Evolutionary conservation across 2,888 invertebrate species (phyloP).

Genomic region (Scaptodrosophila latifasciaeformis): DNA sequence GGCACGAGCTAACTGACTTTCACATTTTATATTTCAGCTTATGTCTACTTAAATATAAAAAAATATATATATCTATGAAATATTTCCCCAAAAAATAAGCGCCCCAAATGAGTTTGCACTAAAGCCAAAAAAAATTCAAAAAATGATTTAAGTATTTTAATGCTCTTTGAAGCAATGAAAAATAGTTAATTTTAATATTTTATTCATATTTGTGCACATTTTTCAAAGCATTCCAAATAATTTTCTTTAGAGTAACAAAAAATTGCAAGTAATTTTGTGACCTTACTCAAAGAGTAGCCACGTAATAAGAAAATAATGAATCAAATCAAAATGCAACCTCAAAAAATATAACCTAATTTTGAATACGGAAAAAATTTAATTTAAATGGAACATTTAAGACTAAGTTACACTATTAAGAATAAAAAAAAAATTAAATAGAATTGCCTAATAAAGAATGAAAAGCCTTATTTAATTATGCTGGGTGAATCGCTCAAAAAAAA

Average conservation of each 20-base stretch:
- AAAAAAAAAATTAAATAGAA: background rate
- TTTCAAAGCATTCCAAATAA: background rate
- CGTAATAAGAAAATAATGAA: slow-evolving; percentile 1
- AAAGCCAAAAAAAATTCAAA: no score
- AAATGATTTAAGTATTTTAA: no score
- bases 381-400: background rate
- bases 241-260: no score
- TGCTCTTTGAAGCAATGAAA: no score
- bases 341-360: slow-evolving; percentile 2
- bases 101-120: slow-evolving; percentile 24
- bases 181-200: no score
- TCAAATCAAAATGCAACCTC: slow-evolving; percentile 32
- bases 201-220: no score
- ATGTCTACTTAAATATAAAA: background rate
- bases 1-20: slow-evolving; percentile 48
- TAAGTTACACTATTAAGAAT: background rate
- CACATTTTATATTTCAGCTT: slow-evolving; percentile 42
- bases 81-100: background rate
- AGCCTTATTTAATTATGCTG: background rate
- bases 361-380: no score
- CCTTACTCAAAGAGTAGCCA: slow-evolving; percentile 31
- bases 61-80: no score
- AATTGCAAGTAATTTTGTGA: slow-evolving; percentile 55
- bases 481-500: no score
- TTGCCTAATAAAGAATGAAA: background rate